Evolutionary conservation across 2,113 vertebrate species (phyloP).

Genomic region (Tinamus guttatus): DNA sequence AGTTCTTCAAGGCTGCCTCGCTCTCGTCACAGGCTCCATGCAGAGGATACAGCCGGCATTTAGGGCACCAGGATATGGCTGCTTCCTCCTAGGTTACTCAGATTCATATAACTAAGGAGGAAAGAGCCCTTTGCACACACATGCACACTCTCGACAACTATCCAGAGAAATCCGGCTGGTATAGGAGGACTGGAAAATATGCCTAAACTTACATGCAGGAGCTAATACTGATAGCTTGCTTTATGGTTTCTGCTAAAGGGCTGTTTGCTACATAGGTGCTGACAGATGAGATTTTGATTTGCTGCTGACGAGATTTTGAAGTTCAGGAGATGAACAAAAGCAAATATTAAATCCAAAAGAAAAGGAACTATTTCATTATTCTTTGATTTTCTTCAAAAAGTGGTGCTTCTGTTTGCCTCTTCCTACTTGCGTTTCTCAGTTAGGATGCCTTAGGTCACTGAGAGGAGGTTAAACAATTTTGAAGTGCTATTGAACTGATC

Average conservation of each 20-base stretch:
- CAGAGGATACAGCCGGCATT: neutral
- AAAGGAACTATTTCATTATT: neutral
- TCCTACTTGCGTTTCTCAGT: rapidly evolving
- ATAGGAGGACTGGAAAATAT: neutral
- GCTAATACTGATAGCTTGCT: neutral
- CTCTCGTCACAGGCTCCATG: neutral
- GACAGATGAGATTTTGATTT: neutral
- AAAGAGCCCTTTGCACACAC: neutral
- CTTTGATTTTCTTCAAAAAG: neutral
- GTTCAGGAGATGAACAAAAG: conserved; percentile 22
- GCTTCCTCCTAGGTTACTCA: neutral
- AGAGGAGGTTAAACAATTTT: neutral
- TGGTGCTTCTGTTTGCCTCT: neutral
- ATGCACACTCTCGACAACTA: rapidly evolving
- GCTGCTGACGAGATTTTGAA: neutral
- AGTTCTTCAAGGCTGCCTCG: rapidly evolving
- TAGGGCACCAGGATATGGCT: neutral
- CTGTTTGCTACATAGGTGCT: neutral
- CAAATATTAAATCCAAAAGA: neutral
- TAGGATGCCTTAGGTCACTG: neutral
- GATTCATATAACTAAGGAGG: neutral
- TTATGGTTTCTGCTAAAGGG: neutral
- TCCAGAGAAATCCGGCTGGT: neutral
- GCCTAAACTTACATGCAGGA: conserved; percentile 5
- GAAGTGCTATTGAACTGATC: neutral